These are phyloP conservation scores for Sussaba pulchella DNA, from an alignment of 2,888 invertebrate species.

Conservation along the genomic window DNA sequence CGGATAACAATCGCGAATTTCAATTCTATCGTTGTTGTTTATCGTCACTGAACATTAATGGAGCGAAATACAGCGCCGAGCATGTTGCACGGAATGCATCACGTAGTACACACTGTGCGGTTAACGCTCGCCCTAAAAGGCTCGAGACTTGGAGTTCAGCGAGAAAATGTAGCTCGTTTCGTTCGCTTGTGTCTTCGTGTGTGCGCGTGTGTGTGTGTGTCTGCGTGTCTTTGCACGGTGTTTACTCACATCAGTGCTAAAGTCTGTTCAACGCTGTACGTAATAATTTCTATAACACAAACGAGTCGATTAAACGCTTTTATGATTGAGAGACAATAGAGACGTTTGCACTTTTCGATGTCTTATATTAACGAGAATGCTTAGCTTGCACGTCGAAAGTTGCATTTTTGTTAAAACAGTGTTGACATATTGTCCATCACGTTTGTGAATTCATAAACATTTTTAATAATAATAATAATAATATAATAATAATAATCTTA, in stretches of 20 bases:
- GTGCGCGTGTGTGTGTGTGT: constrained; percentile 39
- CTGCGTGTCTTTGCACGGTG: constrained; percentile 19
- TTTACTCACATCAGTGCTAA: neutral
- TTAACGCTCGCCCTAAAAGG: constrained; percentile 61
- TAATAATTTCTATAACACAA: constrained; percentile 1
- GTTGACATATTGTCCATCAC: constrained; percentile 33
- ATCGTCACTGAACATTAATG: constrained; percentile 6
- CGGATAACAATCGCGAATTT: constrained; percentile 18
- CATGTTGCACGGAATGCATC: constrained; percentile 35
- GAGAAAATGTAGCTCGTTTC: constrained; percentile 49
- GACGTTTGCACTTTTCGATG: constrained; percentile 6
- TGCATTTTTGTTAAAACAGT: constrained; percentile 17
- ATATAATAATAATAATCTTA: too few relatives aligned
- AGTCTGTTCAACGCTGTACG: constrained; percentile 42
- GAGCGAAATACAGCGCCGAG: constrained; percentile 43
- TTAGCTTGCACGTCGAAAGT: constrained; percentile 6
- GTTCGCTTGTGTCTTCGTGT: constrained; percentile 34
- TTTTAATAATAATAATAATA: neutral
- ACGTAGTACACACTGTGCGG: constrained; percentile 29
- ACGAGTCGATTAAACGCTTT: neutral
- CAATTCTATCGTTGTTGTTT: neutral
- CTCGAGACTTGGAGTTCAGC: constrained; percentile 44
- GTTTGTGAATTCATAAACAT: neutral
- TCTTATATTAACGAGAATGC: constrained; percentile 18
- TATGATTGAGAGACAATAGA: neutral